Conservation (phyloP, 1,140 invertebrate genomes). For the Saccostrea cuccullata region DNA sequence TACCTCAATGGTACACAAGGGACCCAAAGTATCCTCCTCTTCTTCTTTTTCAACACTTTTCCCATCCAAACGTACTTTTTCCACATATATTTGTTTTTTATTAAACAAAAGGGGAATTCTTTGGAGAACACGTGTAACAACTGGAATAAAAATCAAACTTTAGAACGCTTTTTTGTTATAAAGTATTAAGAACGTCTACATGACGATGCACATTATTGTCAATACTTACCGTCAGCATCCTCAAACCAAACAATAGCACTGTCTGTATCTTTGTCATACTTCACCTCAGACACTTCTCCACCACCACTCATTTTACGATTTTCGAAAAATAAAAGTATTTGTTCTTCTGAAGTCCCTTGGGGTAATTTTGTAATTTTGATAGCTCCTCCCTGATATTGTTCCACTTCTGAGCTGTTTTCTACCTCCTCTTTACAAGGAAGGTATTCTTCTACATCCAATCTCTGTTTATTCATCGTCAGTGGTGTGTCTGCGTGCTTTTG, state of each 20-base stretch:
- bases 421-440: not conserved
- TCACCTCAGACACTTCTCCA: slow-evolving; percentile 45
- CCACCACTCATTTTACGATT: slow-evolving; percentile 56
- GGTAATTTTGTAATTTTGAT: slow-evolving; percentile 21
- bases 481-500: not conserved
- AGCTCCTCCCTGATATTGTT: not conserved
- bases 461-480: not conserved
- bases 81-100: slow-evolving; percentile 41
- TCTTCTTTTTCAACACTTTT: not conserved
- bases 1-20: slow-evolving; percentile 24
- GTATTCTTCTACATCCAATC: not conserved
- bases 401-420: not conserved
- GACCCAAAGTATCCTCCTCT: not conserved
- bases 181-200: too few relatives aligned
- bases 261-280: not conserved
- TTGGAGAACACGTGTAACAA: slow-evolving; percentile 35
- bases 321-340: slow-evolving; percentile 58
- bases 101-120: slow-evolving; percentile 40
- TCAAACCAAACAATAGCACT: not conserved
- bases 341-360: slow-evolving; percentile 42
- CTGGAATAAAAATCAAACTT: not conserved
- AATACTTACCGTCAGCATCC: slow-evolving; percentile 6
- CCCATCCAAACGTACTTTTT: slow-evolving; percentile 5
- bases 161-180: too few relatives aligned
- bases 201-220: too few relatives aligned